Evolutionary conservation across 2,113 vertebrate genomes (phyloP).

Genomic region (Hepsetus odoe): DNA sequence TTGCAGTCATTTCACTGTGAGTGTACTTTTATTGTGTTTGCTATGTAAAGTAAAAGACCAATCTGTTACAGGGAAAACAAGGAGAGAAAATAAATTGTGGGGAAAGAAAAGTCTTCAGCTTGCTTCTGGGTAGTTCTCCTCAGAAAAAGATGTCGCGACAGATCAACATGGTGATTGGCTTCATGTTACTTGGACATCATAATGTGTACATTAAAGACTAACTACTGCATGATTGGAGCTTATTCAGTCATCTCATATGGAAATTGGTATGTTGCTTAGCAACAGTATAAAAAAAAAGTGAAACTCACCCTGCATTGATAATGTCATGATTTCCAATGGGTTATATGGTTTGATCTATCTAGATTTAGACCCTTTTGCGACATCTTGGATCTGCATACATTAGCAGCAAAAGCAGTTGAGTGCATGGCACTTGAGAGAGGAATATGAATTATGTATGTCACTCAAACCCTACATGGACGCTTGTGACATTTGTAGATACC

Average conservation of each 20-base stretch:
- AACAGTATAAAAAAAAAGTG: neutral
- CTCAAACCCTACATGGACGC: conserved; percentile 16
- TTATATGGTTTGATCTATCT: conserved; percentile 8
- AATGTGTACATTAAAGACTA: conserved; percentile 33
- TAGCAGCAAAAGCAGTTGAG: conserved; percentile 8
- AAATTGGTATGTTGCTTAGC: conserved; percentile 42
- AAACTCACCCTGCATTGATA: conserved; percentile 24
- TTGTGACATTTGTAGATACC: conserved; percentile 45
- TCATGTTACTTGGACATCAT: neutral
- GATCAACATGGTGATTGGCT: neutral
- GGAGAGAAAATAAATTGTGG: conserved; percentile 1
- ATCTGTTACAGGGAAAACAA: conserved; percentile 21
- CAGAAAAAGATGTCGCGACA: neutral
- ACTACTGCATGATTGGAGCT: conserved; percentile 17
- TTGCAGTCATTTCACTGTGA: conserved; percentile 30
- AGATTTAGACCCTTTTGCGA: neutral
- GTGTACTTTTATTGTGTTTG: conserved; percentile 26
- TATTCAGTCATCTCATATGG: conserved; percentile 2
- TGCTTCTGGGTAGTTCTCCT: neutral
- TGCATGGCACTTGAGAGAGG: conserved; percentile 7
- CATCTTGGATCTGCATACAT: conserved; percentile 23
- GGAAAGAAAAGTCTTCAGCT: neutral
- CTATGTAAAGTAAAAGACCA: conserved; percentile 17
- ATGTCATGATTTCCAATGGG: conserved; percentile 17
- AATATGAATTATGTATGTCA: conserved; percentile 45